Evolutionary conservation across 64 coral and sea anemone species (phyloP).

Genomic region (Cladopsammia gracilis): DNA sequence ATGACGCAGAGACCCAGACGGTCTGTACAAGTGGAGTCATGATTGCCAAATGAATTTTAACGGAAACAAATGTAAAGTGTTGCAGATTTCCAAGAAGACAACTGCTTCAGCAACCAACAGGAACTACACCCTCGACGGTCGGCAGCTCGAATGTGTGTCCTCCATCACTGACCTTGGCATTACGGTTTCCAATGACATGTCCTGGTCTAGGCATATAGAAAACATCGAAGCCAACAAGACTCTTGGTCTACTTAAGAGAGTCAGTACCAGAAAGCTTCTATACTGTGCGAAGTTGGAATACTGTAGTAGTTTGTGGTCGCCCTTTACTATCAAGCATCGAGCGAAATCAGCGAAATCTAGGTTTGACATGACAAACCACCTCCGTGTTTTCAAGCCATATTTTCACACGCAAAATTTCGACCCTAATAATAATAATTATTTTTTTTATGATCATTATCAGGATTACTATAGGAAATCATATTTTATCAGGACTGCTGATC

Average conservation of each 20-base stretch:
- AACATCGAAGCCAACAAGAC: background rate
- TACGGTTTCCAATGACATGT: background rate
- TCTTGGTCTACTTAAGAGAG: constrained; percentile 38
- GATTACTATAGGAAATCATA: no score
- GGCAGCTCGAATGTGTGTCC: background rate
- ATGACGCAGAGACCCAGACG: background rate
- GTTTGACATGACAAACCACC: no score
- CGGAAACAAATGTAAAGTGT: background rate
- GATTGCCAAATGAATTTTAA: background rate
- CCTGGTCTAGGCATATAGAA: constrained; percentile 18
- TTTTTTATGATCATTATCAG: no score
- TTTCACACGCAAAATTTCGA: no score
- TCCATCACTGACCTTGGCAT: background rate
- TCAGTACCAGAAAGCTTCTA: background rate
- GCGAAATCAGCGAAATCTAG: no score
- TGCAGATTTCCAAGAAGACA: background rate
- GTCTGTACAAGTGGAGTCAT: background rate
- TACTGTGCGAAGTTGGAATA: background rate
- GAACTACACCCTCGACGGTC: background rate
- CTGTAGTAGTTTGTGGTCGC: constrained; percentile 12
- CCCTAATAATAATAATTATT: no score
- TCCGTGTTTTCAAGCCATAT: no score
- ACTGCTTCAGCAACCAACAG: background rate
- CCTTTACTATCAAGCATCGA: background rate
- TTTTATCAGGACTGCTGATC: no score